These are phyloP conservation scores for Taxidea taxus DNA, from an alignment of 2,113 vertebrate species.

Conservation along the genomic window DNA sequence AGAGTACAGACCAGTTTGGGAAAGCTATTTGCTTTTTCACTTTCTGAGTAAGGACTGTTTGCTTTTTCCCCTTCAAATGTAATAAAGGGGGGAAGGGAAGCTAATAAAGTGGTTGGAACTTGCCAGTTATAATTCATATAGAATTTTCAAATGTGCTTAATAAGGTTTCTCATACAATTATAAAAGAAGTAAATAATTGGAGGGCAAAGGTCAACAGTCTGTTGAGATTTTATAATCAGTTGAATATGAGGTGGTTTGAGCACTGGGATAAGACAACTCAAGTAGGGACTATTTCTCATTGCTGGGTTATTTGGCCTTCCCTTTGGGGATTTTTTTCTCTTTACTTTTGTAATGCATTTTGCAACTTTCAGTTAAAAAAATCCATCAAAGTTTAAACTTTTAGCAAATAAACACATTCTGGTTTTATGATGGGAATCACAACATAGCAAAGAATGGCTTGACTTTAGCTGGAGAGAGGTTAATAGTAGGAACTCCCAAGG, in stretches of 20 bases:
- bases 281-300: conserved; percentile 44
- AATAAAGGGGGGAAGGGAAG: conserved; percentile 10
- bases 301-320: conserved; percentile 43
- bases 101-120: conserved; percentile 52
- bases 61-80: conserved; percentile 41
- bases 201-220: conserved; percentile 51
- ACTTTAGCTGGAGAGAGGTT: conserved; percentile 30
- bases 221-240: conserved; percentile 35
- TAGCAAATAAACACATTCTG: conserved; percentile 46
- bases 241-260: neutral
- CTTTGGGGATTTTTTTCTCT: conserved; percentile 23
- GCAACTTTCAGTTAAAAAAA: conserved; percentile 60
- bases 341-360: conserved; percentile 63
- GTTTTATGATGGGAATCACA: conserved; percentile 41
- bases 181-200: conserved; percentile 56
- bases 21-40: conserved; percentile 63
- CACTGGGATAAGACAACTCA: conserved; percentile 6
- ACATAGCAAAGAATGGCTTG: neutral
- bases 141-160: conserved; percentile 66
- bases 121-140: conserved; percentile 51
- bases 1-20: conserved; percentile 28
- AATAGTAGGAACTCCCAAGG: neutral
- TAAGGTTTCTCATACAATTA: conserved; percentile 33
- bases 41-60: conserved; percentile 58
- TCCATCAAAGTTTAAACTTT: conserved; percentile 20